Base-by-base conservation (phyloP, 2,888 invertebrate genomes). In the Pterostichus niger region DNA sequence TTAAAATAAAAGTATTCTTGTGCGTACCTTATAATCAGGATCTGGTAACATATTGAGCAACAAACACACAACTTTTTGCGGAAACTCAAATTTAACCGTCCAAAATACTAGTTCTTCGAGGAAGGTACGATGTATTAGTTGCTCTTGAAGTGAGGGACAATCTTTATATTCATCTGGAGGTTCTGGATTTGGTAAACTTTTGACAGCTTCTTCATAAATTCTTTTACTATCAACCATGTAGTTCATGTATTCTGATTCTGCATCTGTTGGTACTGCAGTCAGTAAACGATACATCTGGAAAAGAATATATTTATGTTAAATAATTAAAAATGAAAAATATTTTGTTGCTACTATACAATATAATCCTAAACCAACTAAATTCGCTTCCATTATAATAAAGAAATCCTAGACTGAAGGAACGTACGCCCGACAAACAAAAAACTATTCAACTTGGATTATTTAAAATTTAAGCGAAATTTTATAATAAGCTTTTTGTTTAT, bases 71-170 rank as follows among this genome's bases (percentile, higher is more conserved):
- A 99, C 93, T 89, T 97, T 98, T 91, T 99, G 98, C 0, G 99
- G 99, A 91, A 99, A 99, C 90, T 99, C 98, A 90, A 96, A 98
- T 89, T 97, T 97, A 84, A 99, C 97, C 24, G 97, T 98, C 99
- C 99, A 99, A 91, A 99, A 99, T 86, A 99, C 96, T 85, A 99
- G 93, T 91, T 99, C 99, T 89, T 99, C 98, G 17, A 98, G 91
- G 85, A 98, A 93, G 0, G 96, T 97, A 86, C 93, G 93, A 90
- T 98, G 97, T 44, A 94, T 93, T 52, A 98, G 91, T 40, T 94
- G 93, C 85, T 95, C 94, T 87, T 96, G 95, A 79, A 97, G 89
- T 0, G 96, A 95, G 0, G 95, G 94, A 87, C 96, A 93, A 89
- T 96, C 94, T 87, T 95, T 94, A 88, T 96, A 96, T 86, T 95